Evolutionary conservation across 1,140 invertebrate species (phyloP).

Genomic region (Megalonaias nervosa): DNA sequence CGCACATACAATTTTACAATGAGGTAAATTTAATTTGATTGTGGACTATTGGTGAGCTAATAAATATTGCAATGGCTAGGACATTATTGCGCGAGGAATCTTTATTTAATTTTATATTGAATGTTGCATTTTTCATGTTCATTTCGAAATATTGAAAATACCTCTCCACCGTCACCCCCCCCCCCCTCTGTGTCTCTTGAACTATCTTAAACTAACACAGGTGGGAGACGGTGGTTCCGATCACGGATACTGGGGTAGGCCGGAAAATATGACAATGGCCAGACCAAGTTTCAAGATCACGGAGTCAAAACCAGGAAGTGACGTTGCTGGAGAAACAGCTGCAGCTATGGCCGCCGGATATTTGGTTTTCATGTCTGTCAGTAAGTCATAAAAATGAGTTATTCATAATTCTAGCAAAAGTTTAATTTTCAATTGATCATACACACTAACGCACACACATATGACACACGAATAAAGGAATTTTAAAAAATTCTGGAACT

Average conservation of each 20-base stretch:
- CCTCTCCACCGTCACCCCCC: neutral
- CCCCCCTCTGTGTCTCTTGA: neutral
- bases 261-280: constrained; percentile 57
- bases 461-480: too few species aligned
- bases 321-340: constrained; percentile 58
- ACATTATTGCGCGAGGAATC: too few species aligned
- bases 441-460: too few species aligned
- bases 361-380: constrained; percentile 69
- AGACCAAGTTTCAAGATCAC: constrained; percentile 52
- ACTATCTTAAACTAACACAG: constrained; percentile 35
- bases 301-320: constrained; percentile 51
- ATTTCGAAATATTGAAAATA: neutral
- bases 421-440: neutral
- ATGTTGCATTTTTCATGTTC: too few species aligned
- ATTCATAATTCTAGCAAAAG: neutral
- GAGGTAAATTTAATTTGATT: too few species aligned
- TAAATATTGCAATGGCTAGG: too few species aligned
- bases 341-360: constrained; percentile 56
- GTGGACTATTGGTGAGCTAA: too few species aligned
- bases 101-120: too few species aligned
- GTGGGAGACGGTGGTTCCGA: constrained; percentile 58
- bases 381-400: constrained; percentile 21
- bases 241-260: constrained; percentile 57
- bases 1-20: too few species aligned
- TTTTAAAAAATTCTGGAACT: too few species aligned